Evolutionary conservation across 1,140 invertebrate genomes (phyloP), one percentile per base, ranked within the genome.

Genomic region (Manduca sexta): DNA sequence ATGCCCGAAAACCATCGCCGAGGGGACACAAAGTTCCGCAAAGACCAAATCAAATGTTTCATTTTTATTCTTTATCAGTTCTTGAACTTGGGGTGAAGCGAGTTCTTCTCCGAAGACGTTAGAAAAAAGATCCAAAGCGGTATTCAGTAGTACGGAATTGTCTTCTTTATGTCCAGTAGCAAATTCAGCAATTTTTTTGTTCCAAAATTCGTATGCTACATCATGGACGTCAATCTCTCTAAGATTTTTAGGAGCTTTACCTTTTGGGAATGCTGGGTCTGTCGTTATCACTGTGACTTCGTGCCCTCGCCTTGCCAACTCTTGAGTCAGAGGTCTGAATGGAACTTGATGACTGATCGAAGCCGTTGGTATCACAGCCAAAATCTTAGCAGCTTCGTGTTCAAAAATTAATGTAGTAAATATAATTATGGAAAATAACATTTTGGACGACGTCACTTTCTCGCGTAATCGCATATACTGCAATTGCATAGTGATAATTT

Each of bases 341-440:
- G 87, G 69, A 10, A 83, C 69, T 59, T 84, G 79, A 54, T 89
- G 87, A 50, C 84, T 87, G 4, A 62, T 55, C 2, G 73, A 76
- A 43, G 84, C 76, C 3, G 76, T 74, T 31, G 87, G 84, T 49
- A 85, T 81, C 11, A 88, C 61, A 10, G 59, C 80, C 16, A 89
- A 67, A 47, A 88, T 86, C 63, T 69, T 50, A 0, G 69, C 51
- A 1, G 45, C 18, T 43, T 53, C 38, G n/a, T n/a, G n/a, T n/a
- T n/a, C n/a, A n/a, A n/a, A n/a, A n/a, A n/a, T n/a, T n/a, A n/a
- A n/a, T n/a, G n/a, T n/a, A n/a, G n/a, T n/a, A n/a, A n/a, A n/a
- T n/a, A n/a, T n/a, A n/a, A n/a, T n/a, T n/a, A n/a, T n/a, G n/a
- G n/a, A n/a, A n/a, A n/a, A n/a, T n/a, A n/a, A n/a, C n/a, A n/a